Evolutionary conservation across 2,888 invertebrate genomes (phyloP), one percentile per base, ranked within the genome.

Genomic region (Allacma fusca): DNA sequence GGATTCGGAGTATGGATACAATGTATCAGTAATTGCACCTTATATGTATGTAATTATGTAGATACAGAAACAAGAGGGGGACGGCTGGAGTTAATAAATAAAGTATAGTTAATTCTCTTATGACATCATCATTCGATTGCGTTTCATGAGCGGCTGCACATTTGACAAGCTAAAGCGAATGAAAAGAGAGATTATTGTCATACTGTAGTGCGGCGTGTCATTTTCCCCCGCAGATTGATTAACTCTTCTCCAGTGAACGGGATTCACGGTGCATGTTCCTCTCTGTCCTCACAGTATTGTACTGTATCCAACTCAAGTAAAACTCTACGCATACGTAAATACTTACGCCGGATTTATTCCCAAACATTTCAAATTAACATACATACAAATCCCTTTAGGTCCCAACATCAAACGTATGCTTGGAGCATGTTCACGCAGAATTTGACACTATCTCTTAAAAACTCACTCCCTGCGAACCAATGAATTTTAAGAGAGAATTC

Each of bases 211-310:
- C 43, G 64, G 74, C 65, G 74, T 74, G 74, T 74, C 74, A 74
- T 62, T 65, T 74, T 74, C 74, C 74, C 57, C 65, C 64, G 65
- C 74, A 74, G 74, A 74, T 73, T 73, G 73, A 73, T 74, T 74
- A 74, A 74, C 64, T 74, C 65, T 74, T 74, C 72, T 29, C 62
- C 65, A 19, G 16, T 40, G 23, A 73, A 73, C 19, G 21, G 62
- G 28, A 73, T 68, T 68, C 40, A 12, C 23, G 40, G 21, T 68
- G 28, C 21, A 68, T 19, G 50, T 50, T 5, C n/a, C 7, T n/a
- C n/a, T n/a, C n/a, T n/a, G n/a, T n/a, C n/a, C n/a, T n/a, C n/a
- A n/a, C n/a, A n/a, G n/a, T n/a, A n/a, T n/a, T n/a, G 2, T n/a
- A 13, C 50, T 50, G 50, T 50, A 40, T 13, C 40, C 50, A 50